Evolutionary conservation across 2,888 invertebrate genomes (phyloP).

Genomic region (Drosophila merina): DNA sequence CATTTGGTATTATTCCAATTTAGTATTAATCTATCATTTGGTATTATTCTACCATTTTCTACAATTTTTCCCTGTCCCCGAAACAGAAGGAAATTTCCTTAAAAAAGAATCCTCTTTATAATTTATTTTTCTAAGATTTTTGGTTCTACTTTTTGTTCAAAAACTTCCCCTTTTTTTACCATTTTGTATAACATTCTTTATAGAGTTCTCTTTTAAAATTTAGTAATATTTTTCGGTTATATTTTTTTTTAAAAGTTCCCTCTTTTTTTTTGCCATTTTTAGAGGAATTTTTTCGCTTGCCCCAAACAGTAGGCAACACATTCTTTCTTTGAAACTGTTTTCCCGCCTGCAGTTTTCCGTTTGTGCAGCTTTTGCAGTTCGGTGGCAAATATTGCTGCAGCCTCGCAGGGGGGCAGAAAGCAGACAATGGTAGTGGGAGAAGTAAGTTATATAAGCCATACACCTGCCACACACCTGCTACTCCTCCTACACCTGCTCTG

Average conservation of each 20-base stretch:
- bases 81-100: no score
- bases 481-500: not conserved
- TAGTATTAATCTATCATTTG: no score
- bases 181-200: no score
- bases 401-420: not conserved
- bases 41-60: no score
- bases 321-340: slow-evolving; percentile 15
- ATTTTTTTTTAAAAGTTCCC: not conserved
- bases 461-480: not conserved
- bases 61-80: no score
- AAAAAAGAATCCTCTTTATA: no score
- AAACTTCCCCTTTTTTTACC: no score
- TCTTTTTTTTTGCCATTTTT: no score
- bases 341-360: slow-evolving; percentile 3
- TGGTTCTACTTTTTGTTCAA: no score
- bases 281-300: slow-evolving; percentile 1
- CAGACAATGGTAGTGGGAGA: not conserved
- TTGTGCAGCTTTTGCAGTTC: not conserved
- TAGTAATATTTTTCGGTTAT: not conserved
- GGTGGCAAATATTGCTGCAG: not conserved
- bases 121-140: no score
- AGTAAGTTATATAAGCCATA: not conserved
- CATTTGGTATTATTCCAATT: no score
- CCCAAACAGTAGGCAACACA: slow-evolving; percentile 58
- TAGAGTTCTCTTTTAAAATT: no score